Evolutionary conservation across 2,113 vertebrate genomes (phyloP).

Genomic region (Paedocypris sp.): DNA sequence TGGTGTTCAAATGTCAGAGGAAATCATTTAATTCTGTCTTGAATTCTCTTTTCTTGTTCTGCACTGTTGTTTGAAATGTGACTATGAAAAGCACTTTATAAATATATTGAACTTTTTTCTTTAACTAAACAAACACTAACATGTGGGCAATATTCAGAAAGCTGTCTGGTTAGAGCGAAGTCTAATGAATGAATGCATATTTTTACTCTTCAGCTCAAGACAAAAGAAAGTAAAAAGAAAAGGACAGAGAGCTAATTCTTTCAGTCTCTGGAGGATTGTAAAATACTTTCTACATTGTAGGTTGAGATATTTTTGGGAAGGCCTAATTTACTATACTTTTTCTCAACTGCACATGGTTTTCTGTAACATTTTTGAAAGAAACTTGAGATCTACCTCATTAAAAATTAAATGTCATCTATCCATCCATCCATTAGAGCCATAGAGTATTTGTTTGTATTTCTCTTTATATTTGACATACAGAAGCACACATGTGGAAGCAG

Average conservation of each 20-base stretch:
- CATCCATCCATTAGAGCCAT: too few relatives aligned
- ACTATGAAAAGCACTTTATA: too few relatives aligned
- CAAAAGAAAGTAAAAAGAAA: constrained; percentile 2
- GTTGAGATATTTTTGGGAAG: constrained; percentile 15
- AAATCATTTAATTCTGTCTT: too few relatives aligned
- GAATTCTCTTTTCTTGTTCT: too few relatives aligned
- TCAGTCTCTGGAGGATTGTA: not conserved
- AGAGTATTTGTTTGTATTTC: too few relatives aligned
- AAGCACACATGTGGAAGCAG: not conserved
- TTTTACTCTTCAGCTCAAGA: not conserved
- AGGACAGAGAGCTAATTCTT: not conserved
- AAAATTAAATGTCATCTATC: not conserved
- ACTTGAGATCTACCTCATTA: not conserved
- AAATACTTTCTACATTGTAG: not conserved
- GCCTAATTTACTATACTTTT: constrained; percentile 5
- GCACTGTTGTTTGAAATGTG: too few relatives aligned
- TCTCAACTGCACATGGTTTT: not conserved
- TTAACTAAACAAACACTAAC: too few relatives aligned
- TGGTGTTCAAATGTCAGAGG: too few relatives aligned
- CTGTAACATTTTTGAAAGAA: not conserved
- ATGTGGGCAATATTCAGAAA: too few relatives aligned
- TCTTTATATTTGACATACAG: too few relatives aligned
- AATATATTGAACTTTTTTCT: too few relatives aligned
- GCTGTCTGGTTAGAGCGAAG: constrained; percentile 2
- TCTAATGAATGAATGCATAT: constrained; percentile 8